Evolutionary conservation across 2,797 vertebrate genomes (phyloP).

Genomic region (Gambusia yucatana): DNA sequence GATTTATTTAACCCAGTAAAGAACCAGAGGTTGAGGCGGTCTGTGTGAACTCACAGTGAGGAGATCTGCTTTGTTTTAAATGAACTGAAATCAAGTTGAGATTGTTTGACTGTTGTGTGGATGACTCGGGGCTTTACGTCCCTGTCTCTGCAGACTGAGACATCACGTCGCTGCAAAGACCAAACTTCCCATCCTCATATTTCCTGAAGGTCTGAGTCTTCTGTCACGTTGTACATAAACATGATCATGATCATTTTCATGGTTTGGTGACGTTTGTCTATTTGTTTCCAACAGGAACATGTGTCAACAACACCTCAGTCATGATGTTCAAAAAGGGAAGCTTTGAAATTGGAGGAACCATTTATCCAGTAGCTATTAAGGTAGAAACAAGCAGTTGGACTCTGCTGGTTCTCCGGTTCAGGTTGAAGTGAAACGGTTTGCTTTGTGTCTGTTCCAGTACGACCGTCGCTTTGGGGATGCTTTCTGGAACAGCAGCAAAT

Average conservation of each 20-base stretch:
- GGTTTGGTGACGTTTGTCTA: not conserved
- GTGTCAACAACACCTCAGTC: slow-evolving; percentile 97
- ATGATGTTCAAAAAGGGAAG: slow-evolving; percentile 99
- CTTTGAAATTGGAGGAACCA: slow-evolving; percentile 94
- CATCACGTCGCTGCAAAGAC: slow-evolving; percentile 89
- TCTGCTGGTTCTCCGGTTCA: not conserved
- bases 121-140: not conserved
- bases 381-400: slow-evolving; percentile 41
- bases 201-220: slow-evolving; percentile 90
- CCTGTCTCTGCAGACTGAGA: slow-evolving; percentile 80
- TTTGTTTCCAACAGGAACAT: slow-evolving; percentile 85
- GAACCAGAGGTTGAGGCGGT: not conserved
- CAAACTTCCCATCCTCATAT: slow-evolving; percentile 96
- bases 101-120: not conserved
- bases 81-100: not conserved
- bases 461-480: slow-evolving; percentile 95
- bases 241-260: not conserved
- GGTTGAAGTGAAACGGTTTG: not conserved
- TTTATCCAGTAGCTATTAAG: slow-evolving; percentile 96
- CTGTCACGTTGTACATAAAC: not conserved
- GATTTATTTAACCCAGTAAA: not conserved
- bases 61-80: not conserved
- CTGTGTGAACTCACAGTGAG: not conserved
- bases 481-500: slow-evolving; percentile 97
- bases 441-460: slow-evolving; percentile 79